Percentiles rank a stretch among this genome's conserved stretches.
Conservation (phyloP, 2,113 vertebrate species). For the Ancistrus triradiatus region DNA sequence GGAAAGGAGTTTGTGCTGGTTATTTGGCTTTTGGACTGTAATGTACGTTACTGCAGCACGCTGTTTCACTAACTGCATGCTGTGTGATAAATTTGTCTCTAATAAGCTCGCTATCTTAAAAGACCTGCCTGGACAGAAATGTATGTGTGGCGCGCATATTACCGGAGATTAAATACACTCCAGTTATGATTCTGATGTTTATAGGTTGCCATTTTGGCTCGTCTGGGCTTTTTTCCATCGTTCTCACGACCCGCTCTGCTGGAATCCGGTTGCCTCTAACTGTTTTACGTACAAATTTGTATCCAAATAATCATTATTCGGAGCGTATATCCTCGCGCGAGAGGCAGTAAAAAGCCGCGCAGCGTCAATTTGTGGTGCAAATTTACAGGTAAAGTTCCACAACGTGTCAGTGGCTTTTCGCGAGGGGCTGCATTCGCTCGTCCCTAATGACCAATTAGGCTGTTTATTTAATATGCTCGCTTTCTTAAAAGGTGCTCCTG, state of each 20-base stretch:
- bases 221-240: not conserved
- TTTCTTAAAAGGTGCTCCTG: constrained; percentile 25
- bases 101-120: not conserved
- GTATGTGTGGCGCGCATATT: not conserved
- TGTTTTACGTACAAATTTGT: constrained; percentile 12
- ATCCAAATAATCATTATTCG: constrained; percentile 21
- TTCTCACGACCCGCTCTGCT: constrained; percentile 35
- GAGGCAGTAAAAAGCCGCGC: constrained; percentile 34
- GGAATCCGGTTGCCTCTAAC: constrained; percentile 3
- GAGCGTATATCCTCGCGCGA: constrained; percentile 7
- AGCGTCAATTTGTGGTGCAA: constrained; percentile 22
- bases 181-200: constrained; percentile 1
- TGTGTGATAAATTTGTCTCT: not conserved
- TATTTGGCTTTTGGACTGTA: not conserved
- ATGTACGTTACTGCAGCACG: no score
- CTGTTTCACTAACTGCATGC: no score
- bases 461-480: constrained; percentile 36
- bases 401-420: constrained; percentile 22
- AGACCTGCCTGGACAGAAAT: not conserved
- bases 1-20: not conserved
- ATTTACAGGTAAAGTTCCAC: constrained; percentile 41
- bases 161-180: not conserved
- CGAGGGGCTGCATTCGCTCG: constrained; percentile 19
- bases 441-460: constrained; percentile 48
- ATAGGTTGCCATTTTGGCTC: not conserved